Evolutionary conservation across 2,113 vertebrate genomes (phyloP), one percentile per base, ranked within the genome.

Genomic region (Leucoraja erinaceus): DNA sequence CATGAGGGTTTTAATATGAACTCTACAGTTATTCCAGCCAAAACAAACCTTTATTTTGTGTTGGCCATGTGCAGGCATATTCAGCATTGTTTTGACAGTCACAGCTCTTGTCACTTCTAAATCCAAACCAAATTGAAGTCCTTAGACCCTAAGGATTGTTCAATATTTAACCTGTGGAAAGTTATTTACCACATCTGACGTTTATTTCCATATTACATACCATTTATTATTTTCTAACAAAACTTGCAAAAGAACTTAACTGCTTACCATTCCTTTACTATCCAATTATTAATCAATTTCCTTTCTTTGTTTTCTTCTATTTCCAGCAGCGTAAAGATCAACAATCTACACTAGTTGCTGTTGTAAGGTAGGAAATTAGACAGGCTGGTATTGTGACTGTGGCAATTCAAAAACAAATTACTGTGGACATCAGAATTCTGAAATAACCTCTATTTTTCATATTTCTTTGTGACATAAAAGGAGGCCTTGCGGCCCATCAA

Each of bases 51-150:
- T 88, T 88, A 63, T 88, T 88, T 88, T 31, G 28, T 33, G 28
- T 63, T 88, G 28, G 11, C 28, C 5, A 18, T 63, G 61, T 61
- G 63, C 83, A 33, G 59, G 59, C 83, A 63, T 63, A 63, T 88
- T n/a, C 63, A n/a, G 59, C 12, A 63, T 88, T 88, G 59, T 88
- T 88, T 88, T 88, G 83, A 88, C n/a, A 63, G 18, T 63, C 83
- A 88, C 83, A 88, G 59, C 59, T 88, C 28, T 88, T 88, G 59
- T 88, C 83, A 63, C 28, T 63, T 88, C 20, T 88, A 56, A 83
- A 28, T 56, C 61, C 5, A 84, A 84, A 86, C 56, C 56, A 86
- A 61, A 86, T 61, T 59, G 25, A 25, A 14, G 5, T 14, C 7
- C 28, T 31, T 33, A 4, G 56, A n/a, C 12, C n/a, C 56, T 6